A percentile compares a stretch with the other conserved stretches of the same genome.
phyloP scores from a whole-genome alignment of 2,888 invertebrate species.

The Venustoraphidia nigricollis region DNA sequence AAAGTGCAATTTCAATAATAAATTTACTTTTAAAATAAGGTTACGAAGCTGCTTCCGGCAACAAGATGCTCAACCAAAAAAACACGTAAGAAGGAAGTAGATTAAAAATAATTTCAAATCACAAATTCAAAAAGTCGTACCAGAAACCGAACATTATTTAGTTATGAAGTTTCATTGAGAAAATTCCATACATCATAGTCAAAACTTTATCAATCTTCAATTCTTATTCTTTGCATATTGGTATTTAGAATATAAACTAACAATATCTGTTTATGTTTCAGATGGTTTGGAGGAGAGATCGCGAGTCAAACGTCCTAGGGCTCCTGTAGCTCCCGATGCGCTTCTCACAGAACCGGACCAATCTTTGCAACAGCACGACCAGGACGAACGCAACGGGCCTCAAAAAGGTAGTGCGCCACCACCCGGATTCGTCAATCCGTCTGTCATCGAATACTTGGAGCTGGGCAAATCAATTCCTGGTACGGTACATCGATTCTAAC shows the following conservation, averaged over 20 bases:
- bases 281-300: slow-evolving; percentile 46
- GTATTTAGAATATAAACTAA: not conserved
- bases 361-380: slow-evolving; percentile 21
- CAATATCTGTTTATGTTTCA: slow-evolving; percentile 19
- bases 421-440: slow-evolving; percentile 66
- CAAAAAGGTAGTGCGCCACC: slow-evolving; percentile 38
- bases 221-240: not conserved
- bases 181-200: no score
- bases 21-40: no score
- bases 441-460: slow-evolving; percentile 72
- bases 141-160: no score
- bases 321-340: slow-evolving; percentile 27
- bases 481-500: slow-evolving; percentile 24
- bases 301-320: slow-evolving; percentile 45
- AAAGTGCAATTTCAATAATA: no score
- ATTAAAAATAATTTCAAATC: no score
- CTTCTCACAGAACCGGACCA: slow-evolving; percentile 19
- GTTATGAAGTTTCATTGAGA: no score
- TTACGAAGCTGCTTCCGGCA: no score
- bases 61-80: no score
- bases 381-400: slow-evolving; percentile 27
- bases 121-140: no score
- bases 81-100: no score
- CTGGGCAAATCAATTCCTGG: slow-evolving; percentile 81
- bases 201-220: no score